Evolutionary conservation across 2,888 invertebrate species (phyloP).

Genomic region (Mystacides longicornis): DNA sequence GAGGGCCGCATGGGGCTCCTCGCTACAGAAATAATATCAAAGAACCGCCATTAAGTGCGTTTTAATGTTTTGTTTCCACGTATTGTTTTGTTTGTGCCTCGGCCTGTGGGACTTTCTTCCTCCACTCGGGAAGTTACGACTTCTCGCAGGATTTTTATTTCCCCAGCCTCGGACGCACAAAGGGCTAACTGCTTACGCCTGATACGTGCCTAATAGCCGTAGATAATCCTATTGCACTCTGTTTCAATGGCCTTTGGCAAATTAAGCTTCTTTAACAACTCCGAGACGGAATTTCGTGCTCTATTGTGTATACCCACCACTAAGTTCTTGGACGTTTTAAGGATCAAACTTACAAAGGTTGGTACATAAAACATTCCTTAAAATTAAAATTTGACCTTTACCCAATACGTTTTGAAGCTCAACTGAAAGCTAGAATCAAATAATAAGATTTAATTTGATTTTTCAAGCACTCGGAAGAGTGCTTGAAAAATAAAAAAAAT

Average conservation of each 20-base stretch:
- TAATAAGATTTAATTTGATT: no score
- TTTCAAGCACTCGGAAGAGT: no score
- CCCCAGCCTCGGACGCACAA: slow-evolving; percentile 14
- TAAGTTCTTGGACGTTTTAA: no score
- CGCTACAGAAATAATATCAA: neutral
- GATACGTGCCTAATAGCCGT: slow-evolving; percentile 22
- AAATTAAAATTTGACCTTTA: no score
- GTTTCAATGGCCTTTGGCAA: slow-evolving; percentile 23
- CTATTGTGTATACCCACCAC: no score
- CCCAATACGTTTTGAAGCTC: no score
- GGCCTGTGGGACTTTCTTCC: neutral
- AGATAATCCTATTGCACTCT: slow-evolving; percentile 20
- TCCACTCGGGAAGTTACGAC: slow-evolving; percentile 4
- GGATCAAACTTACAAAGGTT: no score
- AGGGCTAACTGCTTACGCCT: slow-evolving; percentile 11
- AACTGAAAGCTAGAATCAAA: no score
- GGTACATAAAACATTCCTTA: no score
- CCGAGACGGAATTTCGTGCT: slow-evolving; percentile 7
- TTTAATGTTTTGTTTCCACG: slow-evolving; percentile 4
- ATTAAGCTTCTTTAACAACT: slow-evolving; percentile 16
- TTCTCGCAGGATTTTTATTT: slow-evolving; percentile 9
- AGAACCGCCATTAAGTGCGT: neutral
- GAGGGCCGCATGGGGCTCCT: no score
- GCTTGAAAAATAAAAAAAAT: no score
- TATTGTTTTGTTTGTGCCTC: slow-evolving; percentile 5